Conservation (phyloP, 2,888 invertebrate species). For the Rhogogaster chlorosoma region DNA sequence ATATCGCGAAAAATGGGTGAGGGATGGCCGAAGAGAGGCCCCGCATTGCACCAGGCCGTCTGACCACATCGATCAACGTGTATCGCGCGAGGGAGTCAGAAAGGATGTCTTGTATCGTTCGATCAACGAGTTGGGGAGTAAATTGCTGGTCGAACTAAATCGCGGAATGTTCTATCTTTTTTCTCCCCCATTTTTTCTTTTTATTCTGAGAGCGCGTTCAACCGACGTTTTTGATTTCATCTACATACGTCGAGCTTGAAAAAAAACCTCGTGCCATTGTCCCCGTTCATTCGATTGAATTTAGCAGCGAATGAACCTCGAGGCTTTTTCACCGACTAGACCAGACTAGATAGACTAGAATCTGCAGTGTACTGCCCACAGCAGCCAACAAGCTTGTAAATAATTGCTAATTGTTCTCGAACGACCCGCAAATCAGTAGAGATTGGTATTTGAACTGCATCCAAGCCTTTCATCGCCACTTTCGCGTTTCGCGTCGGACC, state of each 20-base stretch:
- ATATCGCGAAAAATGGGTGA: neutral
- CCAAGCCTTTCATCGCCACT: neutral
- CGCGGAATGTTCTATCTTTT: neutral
- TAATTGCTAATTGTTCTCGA: slow-evolving; percentile 45
- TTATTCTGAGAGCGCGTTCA: neutral
- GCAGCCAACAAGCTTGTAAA: slow-evolving; percentile 13
- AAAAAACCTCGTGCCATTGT: neutral
- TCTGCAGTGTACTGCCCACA: neutral
- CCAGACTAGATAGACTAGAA: too few species aligned
- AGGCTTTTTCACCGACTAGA: neutral
- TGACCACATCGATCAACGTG: slow-evolving; percentile 27
- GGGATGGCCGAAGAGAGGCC: slow-evolving; percentile 9
- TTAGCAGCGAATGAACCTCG: neutral
- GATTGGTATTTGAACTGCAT: slow-evolving; percentile 38
- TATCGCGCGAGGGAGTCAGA: slow-evolving; percentile 11
- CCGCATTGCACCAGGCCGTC: slow-evolving; percentile 18
- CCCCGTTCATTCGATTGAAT: neutral
- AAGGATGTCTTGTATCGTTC: slow-evolving; percentile 40
- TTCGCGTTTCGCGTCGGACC: neutral
- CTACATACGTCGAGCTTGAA: neutral
- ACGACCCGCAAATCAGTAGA: slow-evolving; percentile 31
- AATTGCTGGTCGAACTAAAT: slow-evolving; percentile 26
- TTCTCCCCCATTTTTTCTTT: neutral
- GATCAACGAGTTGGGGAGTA: slow-evolving; percentile 22
- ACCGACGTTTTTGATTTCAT: neutral